Evolutionary conservation across 1,140 invertebrate genomes (phyloP), one percentile per base, ranked within the genome.

Genomic region (Ladona fulva): DNA sequence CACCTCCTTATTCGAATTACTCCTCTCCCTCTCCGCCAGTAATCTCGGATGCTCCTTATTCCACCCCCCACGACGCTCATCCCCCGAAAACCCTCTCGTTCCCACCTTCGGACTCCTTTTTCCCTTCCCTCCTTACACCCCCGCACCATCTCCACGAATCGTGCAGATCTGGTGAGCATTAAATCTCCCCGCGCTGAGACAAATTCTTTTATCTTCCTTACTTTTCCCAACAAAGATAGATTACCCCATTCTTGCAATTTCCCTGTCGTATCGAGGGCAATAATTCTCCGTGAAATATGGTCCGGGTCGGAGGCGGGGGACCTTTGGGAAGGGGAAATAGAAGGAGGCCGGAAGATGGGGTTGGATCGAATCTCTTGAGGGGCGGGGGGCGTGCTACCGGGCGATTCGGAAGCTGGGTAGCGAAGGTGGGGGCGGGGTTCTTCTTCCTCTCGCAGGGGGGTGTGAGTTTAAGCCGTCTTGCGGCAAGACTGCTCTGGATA

Each of bases 121-220:
- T 19, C 44, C 44, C 19, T 52, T 66, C 29, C 29, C 29, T 66
- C 52, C 52, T 66, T 66, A 66, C 52, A 22, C 52, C 52, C 52
- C 52, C 52, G 52, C 52, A 66, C 52, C 52, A 66, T 66, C 52
- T 66, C 52, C 52, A 66, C 52, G 52, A 66, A 19, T 66, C 52
- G 52, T 66, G 52, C 52, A 66, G 52, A 66, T 66, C 52, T 66
- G 52, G 52, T 12, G 52, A 22, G 52, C 52, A 66, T 66, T 66
- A 66, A 66, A 66, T 66, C 52, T 66, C 79, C 80, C 79, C 79
- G 81, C 80, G 79, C 79, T 80, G 81, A 82, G 81, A 82, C 81
- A 82, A 82, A 82, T 82, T 82, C 81, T 82, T 82, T 82, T 82
- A 82, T 82, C 81, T 82, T 81, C 81, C 80, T 81, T 82, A 81